Evolutionary conservation across 1,140 invertebrate species (phyloP).

Genomic region (Saccostrea cuccullata): DNA sequence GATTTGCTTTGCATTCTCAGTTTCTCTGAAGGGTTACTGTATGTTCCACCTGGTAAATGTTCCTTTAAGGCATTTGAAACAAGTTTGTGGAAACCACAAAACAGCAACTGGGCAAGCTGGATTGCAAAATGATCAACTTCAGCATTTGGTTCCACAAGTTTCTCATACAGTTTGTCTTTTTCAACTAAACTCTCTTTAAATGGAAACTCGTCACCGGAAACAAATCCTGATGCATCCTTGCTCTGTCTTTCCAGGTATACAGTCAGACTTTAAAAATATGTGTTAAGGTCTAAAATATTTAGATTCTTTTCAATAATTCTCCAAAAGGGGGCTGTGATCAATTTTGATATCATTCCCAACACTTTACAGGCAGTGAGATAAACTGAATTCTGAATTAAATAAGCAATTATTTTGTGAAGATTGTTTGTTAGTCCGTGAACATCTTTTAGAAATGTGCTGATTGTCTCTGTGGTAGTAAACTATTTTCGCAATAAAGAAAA

Average conservation of each 20-base stretch:
- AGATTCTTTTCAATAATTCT: constrained; percentile 39
- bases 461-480: constrained; percentile 17
- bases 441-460: constrained; percentile 40
- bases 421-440: constrained; percentile 44
- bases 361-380: constrained; percentile 43
- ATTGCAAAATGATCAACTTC: constrained; percentile 35
- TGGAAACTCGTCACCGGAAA: constrained; percentile 8
- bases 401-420: constrained; percentile 21
- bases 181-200: constrained; percentile 33
- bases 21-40: neutral
- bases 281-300: constrained; percentile 48
- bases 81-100: constrained; percentile 34
- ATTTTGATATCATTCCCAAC: constrained; percentile 25
- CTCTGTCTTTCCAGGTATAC: constrained; percentile 37
- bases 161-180: constrained; percentile 40
- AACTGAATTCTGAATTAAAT: constrained; percentile 6
- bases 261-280: constrained; percentile 37
- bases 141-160: constrained; percentile 7
- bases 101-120: constrained; percentile 18
- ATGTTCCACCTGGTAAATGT: constrained; percentile 41
- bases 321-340: constrained; percentile 42
- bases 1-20: neutral
- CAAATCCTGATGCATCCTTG: constrained; percentile 24
- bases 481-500: constrained; percentile 46
- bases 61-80: constrained; percentile 13